Conservation (phyloP, 2,113 vertebrate species). For the Tragelaphus imberbis region DNA sequence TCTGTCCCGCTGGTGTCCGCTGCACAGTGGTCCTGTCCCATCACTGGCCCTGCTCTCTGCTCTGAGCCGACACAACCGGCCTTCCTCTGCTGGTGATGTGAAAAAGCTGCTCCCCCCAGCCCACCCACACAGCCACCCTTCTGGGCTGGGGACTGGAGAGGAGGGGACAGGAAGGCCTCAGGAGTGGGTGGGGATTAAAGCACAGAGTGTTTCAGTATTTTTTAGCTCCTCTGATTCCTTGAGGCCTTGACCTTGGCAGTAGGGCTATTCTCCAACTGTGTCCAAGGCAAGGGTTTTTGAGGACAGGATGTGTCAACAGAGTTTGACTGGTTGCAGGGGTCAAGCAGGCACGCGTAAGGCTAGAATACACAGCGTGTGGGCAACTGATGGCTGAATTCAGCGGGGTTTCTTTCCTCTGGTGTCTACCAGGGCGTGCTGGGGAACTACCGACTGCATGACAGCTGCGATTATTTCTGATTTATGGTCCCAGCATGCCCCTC, state of each 20-base stretch:
- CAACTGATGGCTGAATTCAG: neutral
- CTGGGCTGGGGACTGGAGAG: neutral
- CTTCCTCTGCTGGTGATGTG: neutral
- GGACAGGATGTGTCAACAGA: neutral
- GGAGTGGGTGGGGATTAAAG: rapidly evolving
- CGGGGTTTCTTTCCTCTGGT: neutral
- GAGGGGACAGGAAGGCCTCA: neutral
- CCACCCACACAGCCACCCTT: neutral
- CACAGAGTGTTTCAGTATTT: neutral
- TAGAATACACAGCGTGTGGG: neutral
- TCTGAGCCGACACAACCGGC: neutral
- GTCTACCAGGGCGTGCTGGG: rapidly evolving
- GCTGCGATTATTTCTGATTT: neutral
- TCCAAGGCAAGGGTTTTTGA: neutral
- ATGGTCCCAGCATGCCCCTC: neutral
- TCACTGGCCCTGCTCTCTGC: neutral
- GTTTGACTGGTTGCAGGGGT: neutral
- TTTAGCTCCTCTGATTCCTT: neutral
- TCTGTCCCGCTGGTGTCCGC: too few relatives aligned
- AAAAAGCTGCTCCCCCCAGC: rapidly evolving
- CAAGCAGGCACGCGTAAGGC: neutral
- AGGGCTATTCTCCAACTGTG: neutral
- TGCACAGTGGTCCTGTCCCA: neutral
- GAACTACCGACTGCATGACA: neutral
- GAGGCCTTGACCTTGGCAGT: neutral